phyloP scores from a whole-genome alignment of 2,797 vertebrate species.

The Crocodylus rhombifer region DNA sequence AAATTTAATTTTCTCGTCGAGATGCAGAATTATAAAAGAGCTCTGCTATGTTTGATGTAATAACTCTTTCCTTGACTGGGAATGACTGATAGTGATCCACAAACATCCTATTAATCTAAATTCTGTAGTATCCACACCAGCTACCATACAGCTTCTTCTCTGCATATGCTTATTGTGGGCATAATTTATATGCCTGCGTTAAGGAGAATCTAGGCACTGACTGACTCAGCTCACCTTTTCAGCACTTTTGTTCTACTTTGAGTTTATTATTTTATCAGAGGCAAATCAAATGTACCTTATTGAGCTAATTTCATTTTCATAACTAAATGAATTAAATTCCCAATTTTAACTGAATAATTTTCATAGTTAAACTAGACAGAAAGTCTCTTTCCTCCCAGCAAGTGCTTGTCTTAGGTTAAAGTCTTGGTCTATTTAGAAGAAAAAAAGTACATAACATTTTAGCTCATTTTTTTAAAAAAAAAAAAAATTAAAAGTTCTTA shows the following conservation, averaged over 20 bases:
- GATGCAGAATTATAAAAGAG: background rate
- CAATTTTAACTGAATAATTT: conserved; percentile 75
- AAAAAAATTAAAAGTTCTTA: conserved; percentile 31
- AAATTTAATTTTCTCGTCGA: background rate
- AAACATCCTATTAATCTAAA: background rate
- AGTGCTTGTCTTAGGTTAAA: conserved; percentile 48
- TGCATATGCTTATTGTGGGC: background rate
- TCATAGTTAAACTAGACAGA: conserved; percentile 68
- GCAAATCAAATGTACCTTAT: conserved; percentile 67
- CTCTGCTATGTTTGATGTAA: background rate
- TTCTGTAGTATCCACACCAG: background rate
- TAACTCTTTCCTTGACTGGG: background rate
- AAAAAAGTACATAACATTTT: conserved; percentile 58
- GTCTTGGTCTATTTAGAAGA: conserved; percentile 42
- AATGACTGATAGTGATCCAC: accelerated
- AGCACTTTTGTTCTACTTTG: conserved; percentile 43
- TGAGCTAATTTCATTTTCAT: conserved; percentile 78
- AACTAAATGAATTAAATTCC: conserved; percentile 76
- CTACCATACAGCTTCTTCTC: background rate
- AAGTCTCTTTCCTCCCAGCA: conserved; percentile 35
- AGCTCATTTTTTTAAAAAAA: conserved; percentile 39
- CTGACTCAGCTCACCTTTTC: background rate
- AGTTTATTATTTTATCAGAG: background rate
- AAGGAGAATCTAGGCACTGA: background rate
- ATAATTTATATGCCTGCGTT: background rate